Evolutionary conservation across 2,888 invertebrate genomes (phyloP), one percentile per base, ranked within the genome.

Genomic region (Lasioglossum morio): DNA sequence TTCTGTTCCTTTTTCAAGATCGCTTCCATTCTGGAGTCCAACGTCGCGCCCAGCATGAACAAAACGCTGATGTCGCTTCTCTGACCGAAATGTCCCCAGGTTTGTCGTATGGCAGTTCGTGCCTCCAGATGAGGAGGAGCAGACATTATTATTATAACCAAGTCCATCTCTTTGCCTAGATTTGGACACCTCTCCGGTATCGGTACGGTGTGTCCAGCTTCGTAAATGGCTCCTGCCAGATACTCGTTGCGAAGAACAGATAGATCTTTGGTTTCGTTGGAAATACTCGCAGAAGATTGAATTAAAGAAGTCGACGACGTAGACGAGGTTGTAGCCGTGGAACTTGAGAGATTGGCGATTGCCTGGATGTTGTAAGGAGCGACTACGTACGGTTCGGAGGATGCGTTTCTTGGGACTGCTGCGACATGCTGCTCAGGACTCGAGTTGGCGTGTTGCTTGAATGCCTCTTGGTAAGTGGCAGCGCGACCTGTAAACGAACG

Each of bases 41-140:
- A 89, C 0, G 96, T 96, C 4, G 94, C 94, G 2, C 98, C 98
- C 12, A 98, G 92, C 83, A 98, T 95, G 94, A 98, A 98, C 10
- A 97, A 94, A 0, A 97, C 94, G 90, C 96, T 96, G 0, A 97
- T 95, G 16, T 96, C 96, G 0, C 95, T 94, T 0, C 95, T 94
- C 23, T 95, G 95, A 0, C 97, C 98, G 97, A 97, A 98, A 10
- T 96, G 95, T 0, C 97, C 98, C 98, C 98, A 98, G 0, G 98
- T 98, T 81, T 96, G 96, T 7, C 98, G 96, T 78, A 98, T 97
- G 0, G 96, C 94, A 76, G 95, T 95, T n/a, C 98, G 96, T 87
- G 97, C 97, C 30, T 96, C 96, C 37, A 95, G 94, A 93, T 98
- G 97, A 8, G 91, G 94, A 0, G 98, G 97, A 0, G 97, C 97